phyloP scores from a whole-genome alignment of 2,888 invertebrate species.

The Ophraella communa region DNA sequence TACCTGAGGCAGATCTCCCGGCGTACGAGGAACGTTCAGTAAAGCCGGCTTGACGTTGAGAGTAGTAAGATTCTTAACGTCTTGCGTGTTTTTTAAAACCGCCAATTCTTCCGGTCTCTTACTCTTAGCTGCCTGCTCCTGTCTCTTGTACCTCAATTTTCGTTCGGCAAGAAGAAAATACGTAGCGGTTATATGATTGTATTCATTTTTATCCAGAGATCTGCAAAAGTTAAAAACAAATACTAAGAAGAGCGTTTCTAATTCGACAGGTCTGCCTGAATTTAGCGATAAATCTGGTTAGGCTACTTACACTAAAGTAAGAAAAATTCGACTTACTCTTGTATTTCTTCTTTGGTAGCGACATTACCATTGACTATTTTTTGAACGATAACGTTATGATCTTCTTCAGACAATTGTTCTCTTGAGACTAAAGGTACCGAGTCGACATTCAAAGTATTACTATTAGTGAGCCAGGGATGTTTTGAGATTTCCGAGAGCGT shows the following conservation, averaged over 20 bases:
- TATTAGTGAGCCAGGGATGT: constrained; percentile 82
- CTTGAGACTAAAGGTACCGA: constrained; percentile 84
- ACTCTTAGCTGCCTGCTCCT: constrained; percentile 64
- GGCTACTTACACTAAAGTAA: background rate
- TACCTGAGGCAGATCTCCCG: constrained; percentile 73
- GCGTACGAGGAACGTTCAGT: constrained; percentile 70
- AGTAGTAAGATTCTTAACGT: constrained; percentile 50
- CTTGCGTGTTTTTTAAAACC: constrained; percentile 52
- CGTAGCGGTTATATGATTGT: constrained; percentile 98
- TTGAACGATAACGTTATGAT: constrained; percentile 89
- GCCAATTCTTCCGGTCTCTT: constrained; percentile 57
- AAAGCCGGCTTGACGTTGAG: constrained; percentile 54
- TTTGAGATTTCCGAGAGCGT: constrained; percentile 85
- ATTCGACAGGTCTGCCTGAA: no score
- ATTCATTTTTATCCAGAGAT: constrained; percentile 92
- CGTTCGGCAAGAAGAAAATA: constrained; percentile 96
- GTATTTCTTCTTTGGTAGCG: constrained; percentile 91
- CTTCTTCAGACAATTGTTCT: constrained; percentile 89
- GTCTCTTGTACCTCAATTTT: constrained; percentile 80
- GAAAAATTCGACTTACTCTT: constrained; percentile 69
- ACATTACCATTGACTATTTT: constrained; percentile 97
- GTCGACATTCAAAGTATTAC: constrained; percentile 62
- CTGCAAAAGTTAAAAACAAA: constrained; percentile 59
- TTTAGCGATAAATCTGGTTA: no score
- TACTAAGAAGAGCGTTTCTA: background rate